Conservation (phyloP, 2,888 invertebrate species). For the Pachydiplax longipennis region DNA sequence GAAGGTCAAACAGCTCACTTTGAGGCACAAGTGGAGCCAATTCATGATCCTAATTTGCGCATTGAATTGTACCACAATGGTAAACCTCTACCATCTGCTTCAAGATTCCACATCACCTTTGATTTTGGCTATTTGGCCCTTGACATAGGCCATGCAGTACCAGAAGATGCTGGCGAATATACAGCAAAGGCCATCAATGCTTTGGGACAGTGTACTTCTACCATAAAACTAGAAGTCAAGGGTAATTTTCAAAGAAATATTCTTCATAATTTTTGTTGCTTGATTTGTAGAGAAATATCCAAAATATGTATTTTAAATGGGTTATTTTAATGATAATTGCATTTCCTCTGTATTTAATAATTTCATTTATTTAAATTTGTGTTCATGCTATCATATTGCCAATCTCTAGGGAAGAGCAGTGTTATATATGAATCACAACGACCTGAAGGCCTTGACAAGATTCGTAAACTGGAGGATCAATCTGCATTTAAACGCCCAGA, state of each 20-base stretch:
- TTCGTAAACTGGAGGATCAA: conserved; percentile 83
- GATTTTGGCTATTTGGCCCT: conserved; percentile 98
- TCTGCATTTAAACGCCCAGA: conserved; percentile 82
- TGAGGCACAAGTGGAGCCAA: conserved; percentile 91
- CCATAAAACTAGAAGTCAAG: conserved; percentile 81
- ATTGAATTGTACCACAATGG: conserved; percentile 94
- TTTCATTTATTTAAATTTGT: neutral
- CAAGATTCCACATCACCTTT: conserved; percentile 92
- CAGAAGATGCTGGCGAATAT: conserved; percentile 96
- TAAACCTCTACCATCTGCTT: conserved; percentile 87
- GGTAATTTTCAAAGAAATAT: conserved; percentile 52
- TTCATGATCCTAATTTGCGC: conserved; percentile 87
- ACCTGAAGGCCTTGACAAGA: conserved; percentile 94
- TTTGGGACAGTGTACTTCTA: conserved; percentile 86
- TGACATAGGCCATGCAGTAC: conserved; percentile 91
- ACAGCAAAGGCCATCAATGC: conserved; percentile 91
- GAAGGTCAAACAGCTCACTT: conserved; percentile 96
- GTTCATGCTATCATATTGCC: neutral
- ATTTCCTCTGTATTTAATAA: neutral
- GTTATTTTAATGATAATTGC: no score
- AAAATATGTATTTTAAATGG: no score
- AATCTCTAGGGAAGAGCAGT: conserved; percentile 70
- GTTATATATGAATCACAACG: conserved; percentile 90
- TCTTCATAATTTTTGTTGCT: no score
- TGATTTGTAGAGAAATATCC: no score